Evolutionary conservation across 2,888 invertebrate species (phyloP), one percentile per base, ranked within the genome.

Genomic region (Heliconius charithonia): DNA sequence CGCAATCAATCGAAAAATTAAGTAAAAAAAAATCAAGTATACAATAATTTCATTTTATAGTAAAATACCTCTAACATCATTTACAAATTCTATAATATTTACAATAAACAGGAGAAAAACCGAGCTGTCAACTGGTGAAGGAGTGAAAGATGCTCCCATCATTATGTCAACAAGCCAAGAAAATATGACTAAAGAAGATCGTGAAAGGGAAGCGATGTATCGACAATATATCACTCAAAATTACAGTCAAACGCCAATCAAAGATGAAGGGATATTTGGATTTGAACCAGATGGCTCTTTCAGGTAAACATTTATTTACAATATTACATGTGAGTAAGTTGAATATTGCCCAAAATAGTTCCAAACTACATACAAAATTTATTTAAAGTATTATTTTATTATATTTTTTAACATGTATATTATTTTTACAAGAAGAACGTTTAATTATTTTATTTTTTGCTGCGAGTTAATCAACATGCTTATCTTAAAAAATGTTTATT

Each of bases 101-200:
- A 45, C 27, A 29, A 25, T 37, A 67, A 67, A 12, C 62, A 95
- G 95, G 85, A 89, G 96, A 81, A 96, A 95, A 91, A 91, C 87
- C 82, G 95, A 92, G 91, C 89, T 91, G 84, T 90, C 93, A 94
- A 85, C 92, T 86, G 90, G 91, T 16, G 95, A 95, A 22, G 93
- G 93, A 65, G 86, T 93, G 27, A 95, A 94, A 86, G 95, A 95
- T 84, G 92, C 92, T 37, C 93, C 95, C 4, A 88, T 95, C 74
- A 85, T 95, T 62, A 95, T 95, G 88, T 96, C 96, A 4, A 94
- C 96, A 9, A 96, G 96, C 85, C 96, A 96, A 89, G 96, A 96
- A 86, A 96, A 96, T 85, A 95, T 96, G 92, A 95, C 94, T 3
- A 89, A 90, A 81, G 93, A 94, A 87, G 94, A 95, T 74, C 90